phyloP scores from a whole-genome alignment of 2,113 vertebrate species.

The Sarotherodon lohbergeri region DNA sequence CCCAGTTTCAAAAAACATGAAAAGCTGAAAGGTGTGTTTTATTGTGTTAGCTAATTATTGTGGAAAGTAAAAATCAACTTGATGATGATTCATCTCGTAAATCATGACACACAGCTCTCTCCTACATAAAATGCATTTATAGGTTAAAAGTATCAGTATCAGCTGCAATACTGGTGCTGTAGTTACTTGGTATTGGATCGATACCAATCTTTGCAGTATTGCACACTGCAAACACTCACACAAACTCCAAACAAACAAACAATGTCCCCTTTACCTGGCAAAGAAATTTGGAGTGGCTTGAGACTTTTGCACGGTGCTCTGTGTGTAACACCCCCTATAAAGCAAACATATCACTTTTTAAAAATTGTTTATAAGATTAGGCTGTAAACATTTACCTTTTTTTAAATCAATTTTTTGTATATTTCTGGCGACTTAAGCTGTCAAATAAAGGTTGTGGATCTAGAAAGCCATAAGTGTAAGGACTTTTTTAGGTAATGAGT shows the following conservation, averaged over 20 bases:
- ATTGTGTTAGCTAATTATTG: neutral
- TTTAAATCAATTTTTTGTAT: neutral
- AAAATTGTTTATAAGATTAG: neutral
- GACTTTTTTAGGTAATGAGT: neutral
- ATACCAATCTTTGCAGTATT: neutral
- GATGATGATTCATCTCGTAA: neutral
- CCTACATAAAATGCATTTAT: neutral
- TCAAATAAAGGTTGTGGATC: neutral
- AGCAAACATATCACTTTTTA: neutral
- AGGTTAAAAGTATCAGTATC: neutral
- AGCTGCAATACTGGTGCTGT: neutral
- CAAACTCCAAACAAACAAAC: neutral
- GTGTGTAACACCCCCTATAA: neutral
- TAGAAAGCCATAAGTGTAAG: neutral
- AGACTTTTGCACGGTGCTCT: neutral
- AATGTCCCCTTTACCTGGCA: neutral
- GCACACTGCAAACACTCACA: neutral
- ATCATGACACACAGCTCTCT: neutral
- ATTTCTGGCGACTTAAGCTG: neutral
- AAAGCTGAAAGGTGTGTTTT: neutral
- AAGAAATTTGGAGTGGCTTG: neutral
- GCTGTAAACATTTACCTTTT: neutral
- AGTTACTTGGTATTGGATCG: neutral
- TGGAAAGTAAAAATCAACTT: neutral
- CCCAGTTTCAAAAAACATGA: neutral